Conservation (phyloP, 1,140 invertebrate species). For the Apis cerana region DNA sequence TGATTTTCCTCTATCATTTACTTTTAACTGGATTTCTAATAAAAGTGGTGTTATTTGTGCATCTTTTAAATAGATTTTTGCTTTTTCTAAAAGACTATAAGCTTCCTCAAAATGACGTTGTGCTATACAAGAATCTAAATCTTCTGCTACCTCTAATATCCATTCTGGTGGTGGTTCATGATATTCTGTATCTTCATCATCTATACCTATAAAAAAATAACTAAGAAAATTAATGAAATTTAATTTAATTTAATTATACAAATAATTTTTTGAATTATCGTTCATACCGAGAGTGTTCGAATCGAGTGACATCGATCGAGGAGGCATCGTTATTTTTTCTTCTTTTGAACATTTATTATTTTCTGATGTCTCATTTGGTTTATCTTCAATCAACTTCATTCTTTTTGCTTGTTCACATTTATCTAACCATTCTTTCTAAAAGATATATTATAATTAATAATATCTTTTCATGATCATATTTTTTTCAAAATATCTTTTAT, state of each 20-base stretch:
- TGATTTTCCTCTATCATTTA: conserved; percentile 86
- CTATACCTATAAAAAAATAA: conserved; percentile 72
- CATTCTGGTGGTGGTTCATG: conserved; percentile 89
- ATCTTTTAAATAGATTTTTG: conserved; percentile 82
- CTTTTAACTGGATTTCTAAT: conserved; percentile 77
- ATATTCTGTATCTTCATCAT: conserved; percentile 82
- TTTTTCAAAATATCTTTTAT: not conserved
- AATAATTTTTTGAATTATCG: not conserved
- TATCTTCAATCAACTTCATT: conserved; percentile 87
- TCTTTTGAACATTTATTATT: conserved; percentile 64
- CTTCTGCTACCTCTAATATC: conserved; percentile 95
- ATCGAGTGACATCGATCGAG: conserved; percentile 74
- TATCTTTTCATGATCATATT: not conserved
- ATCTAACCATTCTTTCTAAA: conserved; percentile 95
- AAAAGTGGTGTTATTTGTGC: conserved; percentile 74
- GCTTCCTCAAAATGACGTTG: conserved; percentile 98
- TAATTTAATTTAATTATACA: not conserved
- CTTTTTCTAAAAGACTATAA: conserved; percentile 91
- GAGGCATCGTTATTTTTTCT: conserved; percentile 59
- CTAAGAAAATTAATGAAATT: conserved; percentile 42
- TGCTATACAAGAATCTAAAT: conserved; percentile 98
- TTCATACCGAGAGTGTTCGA: conserved; percentile 71
- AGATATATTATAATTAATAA: conserved; percentile 52
- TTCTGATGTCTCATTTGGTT: conserved; percentile 50
- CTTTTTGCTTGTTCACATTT: conserved; percentile 96